Evolutionary conservation across 2,797 vertebrate genomes (phyloP).

Genomic region (Nannoperca australis): DNA sequence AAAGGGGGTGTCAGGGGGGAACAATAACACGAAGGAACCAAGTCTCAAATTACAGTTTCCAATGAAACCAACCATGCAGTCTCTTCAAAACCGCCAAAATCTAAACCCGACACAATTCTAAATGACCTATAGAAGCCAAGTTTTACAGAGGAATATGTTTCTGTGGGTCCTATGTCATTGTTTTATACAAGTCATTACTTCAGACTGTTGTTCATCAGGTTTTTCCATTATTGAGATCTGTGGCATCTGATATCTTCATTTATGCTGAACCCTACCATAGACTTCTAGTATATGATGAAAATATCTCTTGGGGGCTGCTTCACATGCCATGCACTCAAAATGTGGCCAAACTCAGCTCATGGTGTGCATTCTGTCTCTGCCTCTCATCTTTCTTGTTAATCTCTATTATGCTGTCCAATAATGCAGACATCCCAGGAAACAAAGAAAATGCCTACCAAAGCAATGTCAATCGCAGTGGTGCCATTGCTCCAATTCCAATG

Average conservation of each 20-base stretch:
- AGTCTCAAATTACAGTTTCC: slow-evolving; percentile 63
- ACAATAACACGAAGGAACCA: slow-evolving; percentile 62
- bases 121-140: slow-evolving; percentile 58
- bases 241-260: slow-evolving; percentile 66
- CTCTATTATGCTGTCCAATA: slow-evolving; percentile 48
- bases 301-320: slow-evolving; percentile 42
- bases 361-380: slow-evolving; percentile 48
- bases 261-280: slow-evolving; percentile 46
- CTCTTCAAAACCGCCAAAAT: slow-evolving; percentile 58
- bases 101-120: slow-evolving; percentile 57
- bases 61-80: slow-evolving; percentile 56
- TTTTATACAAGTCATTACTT: slow-evolving; percentile 56
- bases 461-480: slow-evolving; percentile 12
- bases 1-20: slow-evolving; percentile 64
- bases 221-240: slow-evolving; percentile 70
- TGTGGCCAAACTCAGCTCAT: slow-evolving; percentile 54
- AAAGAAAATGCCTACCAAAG: slow-evolving; percentile 39
- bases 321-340: slow-evolving; percentile 48
- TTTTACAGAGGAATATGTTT: slow-evolving; percentile 51
- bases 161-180: slow-evolving; percentile 57
- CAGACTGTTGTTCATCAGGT: slow-evolving; percentile 55
- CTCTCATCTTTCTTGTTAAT: slow-evolving; percentile 61
- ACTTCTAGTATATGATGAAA: slow-evolving; percentile 41
- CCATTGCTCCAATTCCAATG: slow-evolving; percentile 29
- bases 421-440: slow-evolving; percentile 55